Conservation (phyloP, 64 coral and sea anemone genomes). For the Actinia equina region DNA sequence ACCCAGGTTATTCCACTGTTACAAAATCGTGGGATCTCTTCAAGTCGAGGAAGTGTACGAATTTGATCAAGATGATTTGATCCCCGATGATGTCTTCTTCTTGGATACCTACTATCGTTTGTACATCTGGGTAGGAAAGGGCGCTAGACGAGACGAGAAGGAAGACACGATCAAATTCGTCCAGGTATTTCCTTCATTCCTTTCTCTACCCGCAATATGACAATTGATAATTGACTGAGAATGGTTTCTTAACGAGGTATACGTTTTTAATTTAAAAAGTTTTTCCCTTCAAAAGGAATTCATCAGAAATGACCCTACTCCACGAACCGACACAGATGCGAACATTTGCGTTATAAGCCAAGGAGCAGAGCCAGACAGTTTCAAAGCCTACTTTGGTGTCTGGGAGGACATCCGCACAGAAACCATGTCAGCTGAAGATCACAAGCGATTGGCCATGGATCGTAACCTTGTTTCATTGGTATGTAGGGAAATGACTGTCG, state of each 20-base stretch:
- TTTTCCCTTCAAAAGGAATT: background rate
- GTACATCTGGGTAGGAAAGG: slow-evolving; percentile 24
- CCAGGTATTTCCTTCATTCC: background rate
- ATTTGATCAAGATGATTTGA: slow-evolving; percentile 23
- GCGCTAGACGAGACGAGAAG: background rate
- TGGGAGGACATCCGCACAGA: background rate
- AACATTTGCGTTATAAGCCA: background rate
- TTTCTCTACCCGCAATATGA: too few relatives aligned
- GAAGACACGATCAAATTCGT: background rate
- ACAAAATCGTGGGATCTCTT: background rate
- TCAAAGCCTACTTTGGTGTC: slow-evolving; percentile 7
- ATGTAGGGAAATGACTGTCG: background rate
- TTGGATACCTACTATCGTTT: background rate
- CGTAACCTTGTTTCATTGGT: background rate
- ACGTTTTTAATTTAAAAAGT: background rate
- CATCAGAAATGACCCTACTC: background rate
- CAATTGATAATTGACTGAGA: too few relatives aligned
- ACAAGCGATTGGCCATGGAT: background rate
- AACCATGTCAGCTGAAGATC: background rate
- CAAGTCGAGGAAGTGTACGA: slow-evolving; percentile 4
- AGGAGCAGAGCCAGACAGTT: background rate
- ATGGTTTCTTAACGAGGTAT: too few relatives aligned
- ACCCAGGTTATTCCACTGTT: slow-evolving; percentile 5
- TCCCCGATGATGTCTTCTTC: background rate
- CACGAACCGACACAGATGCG: background rate